Evolutionary conservation across 2,888 invertebrate genomes (phyloP).

Genomic region (Myathropa florea): DNA sequence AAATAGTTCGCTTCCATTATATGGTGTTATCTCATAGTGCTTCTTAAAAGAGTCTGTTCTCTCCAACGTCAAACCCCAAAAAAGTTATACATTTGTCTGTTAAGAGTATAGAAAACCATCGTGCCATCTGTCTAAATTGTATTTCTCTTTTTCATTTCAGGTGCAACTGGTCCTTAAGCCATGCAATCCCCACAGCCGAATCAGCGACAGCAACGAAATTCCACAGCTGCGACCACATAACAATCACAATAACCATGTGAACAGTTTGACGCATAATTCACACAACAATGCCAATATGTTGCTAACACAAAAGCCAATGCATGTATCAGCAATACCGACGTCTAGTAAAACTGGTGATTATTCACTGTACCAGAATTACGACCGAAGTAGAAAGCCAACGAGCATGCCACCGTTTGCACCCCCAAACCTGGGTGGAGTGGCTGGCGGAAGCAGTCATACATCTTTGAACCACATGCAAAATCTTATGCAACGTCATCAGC

Average conservation of each 20-base stretch:
- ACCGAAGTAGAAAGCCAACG: slow-evolving; percentile 52
- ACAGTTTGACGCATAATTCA: slow-evolving; percentile 42
- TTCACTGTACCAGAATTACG: slow-evolving; percentile 47
- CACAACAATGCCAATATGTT: slow-evolving; percentile 48
- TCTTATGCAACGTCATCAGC: slow-evolving; percentile 50
- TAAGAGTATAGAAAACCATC: too few species aligned
- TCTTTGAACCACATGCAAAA: slow-evolving; percentile 46
- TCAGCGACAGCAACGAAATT: slow-evolving; percentile 54
- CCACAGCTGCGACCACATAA: slow-evolving; percentile 66
- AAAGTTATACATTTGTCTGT: too few species aligned
- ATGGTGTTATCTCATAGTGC: too few species aligned
- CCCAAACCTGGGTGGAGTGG: slow-evolving; percentile 26
- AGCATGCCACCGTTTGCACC: slow-evolving; percentile 39
- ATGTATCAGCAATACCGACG: slow-evolving; percentile 57
- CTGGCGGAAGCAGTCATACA: slow-evolving; percentile 47
- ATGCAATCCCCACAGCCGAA: slow-evolving; percentile 37
- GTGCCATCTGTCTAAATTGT: too few species aligned
- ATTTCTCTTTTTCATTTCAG: slow-evolving; percentile 70
- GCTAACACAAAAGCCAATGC: slow-evolving; percentile 26
- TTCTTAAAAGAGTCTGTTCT: too few species aligned
- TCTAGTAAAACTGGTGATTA: slow-evolving; percentile 67
- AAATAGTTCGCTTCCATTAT: too few species aligned
- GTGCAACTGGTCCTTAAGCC: slow-evolving; percentile 74
- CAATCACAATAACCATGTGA: slow-evolving; percentile 46
- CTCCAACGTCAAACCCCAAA: too few species aligned